Percentiles rank a stretch among this genome's conserved stretches.
phyloP scores from a whole-genome alignment of 2,797 vertebrate species.

The Zalophus californianus region DNA sequence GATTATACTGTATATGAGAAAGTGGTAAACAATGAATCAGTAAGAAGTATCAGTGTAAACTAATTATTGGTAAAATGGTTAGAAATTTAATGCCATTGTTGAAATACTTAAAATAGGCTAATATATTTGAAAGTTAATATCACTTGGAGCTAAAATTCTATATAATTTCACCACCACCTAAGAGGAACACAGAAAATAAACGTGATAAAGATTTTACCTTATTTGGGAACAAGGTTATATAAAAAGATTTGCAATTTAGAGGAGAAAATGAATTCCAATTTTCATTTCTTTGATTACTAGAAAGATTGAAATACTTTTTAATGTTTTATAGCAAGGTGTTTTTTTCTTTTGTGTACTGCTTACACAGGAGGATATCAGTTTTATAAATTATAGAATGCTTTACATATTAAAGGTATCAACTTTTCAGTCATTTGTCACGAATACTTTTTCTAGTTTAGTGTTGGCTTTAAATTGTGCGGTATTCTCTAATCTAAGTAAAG shows the following conservation, averaged over 20 bases:
- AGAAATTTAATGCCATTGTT: background rate
- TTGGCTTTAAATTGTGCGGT: background rate
- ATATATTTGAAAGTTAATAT: background rate
- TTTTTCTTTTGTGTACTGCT: conserved; percentile 1
- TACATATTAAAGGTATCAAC: background rate
- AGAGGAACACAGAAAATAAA: background rate
- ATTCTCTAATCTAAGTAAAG: background rate
- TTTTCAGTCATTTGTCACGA: background rate
- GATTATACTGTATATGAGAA: background rate
- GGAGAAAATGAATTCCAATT: background rate
- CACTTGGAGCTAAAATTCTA: conserved; percentile 13
- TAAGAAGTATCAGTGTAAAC: conserved; percentile 3
- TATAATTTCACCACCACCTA: background rate
- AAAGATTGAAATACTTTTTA: background rate
- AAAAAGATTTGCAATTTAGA: background rate
- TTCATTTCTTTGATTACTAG: background rate
- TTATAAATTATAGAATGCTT: background rate
- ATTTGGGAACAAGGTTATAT: background rate
- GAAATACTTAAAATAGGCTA: conserved; percentile 27
- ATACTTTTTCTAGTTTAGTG: conserved; percentile 14
- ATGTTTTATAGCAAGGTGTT: background rate
- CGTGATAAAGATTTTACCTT: background rate
- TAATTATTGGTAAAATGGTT: background rate
- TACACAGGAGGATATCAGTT: background rate
- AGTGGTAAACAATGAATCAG: background rate